A percentile compares a stretch with the other conserved stretches of the same genome.
Evolutionary conservation across 2,888 invertebrate species (phyloP).

Genomic region (Blastobasis adustella): DNA sequence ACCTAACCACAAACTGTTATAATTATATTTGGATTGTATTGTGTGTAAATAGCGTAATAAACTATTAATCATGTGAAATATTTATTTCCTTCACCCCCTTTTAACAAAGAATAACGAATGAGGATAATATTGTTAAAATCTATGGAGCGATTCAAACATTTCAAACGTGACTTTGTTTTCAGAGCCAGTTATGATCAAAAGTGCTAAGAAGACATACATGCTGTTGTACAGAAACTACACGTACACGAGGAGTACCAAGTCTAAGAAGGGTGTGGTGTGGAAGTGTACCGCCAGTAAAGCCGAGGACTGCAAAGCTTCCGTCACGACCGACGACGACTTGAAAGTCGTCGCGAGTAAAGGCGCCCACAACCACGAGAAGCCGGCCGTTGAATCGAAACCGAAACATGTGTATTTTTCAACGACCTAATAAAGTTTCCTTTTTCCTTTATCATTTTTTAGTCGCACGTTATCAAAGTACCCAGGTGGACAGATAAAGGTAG

Average conservation of each 20-base stretch:
- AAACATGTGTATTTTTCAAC: conserved; percentile 63
- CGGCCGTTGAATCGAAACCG: conserved; percentile 33
- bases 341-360: conserved; percentile 41
- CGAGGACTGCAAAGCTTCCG: conserved; percentile 41
- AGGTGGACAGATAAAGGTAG: no score
- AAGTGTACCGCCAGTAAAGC: conserved; percentile 50
- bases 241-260: conserved; percentile 43
- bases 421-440: conserved; percentile 12
- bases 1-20: no score
- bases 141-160: not conserved
- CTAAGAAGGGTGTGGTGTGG: conserved; percentile 60
- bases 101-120: no score
- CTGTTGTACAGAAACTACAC: conserved; percentile 45
- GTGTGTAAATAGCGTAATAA: no score
- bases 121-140: no score
- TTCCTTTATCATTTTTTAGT: no score
- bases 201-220: conserved; percentile 42
- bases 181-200: conserved; percentile 56
- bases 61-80: no score
- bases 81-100: no score
- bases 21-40: no score
- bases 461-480: no score
- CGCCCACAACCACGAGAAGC: conserved; percentile 38
- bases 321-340: conserved; percentile 50
- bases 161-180: conserved; percentile 10